These are phyloP conservation scores for Gorsachius goisagi DNA, from an alignment of 2,113 vertebrate species.

Conservation along the genomic window DNA sequence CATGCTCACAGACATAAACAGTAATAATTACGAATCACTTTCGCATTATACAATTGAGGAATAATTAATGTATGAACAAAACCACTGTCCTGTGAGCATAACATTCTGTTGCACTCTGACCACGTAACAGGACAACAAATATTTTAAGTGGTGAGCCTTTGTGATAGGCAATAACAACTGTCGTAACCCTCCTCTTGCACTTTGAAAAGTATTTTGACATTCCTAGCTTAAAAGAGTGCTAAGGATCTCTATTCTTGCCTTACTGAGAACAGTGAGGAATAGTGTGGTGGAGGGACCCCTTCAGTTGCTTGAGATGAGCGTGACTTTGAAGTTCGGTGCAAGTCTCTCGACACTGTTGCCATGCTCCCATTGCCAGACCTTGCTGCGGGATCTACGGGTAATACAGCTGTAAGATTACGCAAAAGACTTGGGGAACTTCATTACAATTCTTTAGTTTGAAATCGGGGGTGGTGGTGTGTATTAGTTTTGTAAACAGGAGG, in stretches of 20 bases:
- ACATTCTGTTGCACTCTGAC: neutral
- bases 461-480: fast-evolving
- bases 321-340: neutral
- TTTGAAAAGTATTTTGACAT: neutral
- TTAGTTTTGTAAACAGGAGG: neutral
- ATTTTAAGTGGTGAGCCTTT: neutral
- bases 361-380: neutral
- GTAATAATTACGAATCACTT: neutral
- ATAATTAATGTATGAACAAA: neutral
- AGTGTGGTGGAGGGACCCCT: fast-evolving
- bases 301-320: neutral
- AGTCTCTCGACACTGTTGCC: fast-evolving
- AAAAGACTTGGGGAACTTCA: neutral
- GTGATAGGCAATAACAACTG: neutral
- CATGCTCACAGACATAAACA: neutral
- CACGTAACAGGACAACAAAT: neutral
- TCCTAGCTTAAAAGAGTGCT: neutral
- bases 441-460: neutral
- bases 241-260: neutral
- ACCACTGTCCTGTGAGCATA: neutral
- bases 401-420: neutral
- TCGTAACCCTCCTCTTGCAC: neutral
- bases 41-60: neutral
- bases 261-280: neutral
- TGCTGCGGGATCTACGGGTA: neutral